Evolutionary conservation across 1,140 invertebrate genomes (phyloP).

Genomic region (Solen grandis): DNA sequence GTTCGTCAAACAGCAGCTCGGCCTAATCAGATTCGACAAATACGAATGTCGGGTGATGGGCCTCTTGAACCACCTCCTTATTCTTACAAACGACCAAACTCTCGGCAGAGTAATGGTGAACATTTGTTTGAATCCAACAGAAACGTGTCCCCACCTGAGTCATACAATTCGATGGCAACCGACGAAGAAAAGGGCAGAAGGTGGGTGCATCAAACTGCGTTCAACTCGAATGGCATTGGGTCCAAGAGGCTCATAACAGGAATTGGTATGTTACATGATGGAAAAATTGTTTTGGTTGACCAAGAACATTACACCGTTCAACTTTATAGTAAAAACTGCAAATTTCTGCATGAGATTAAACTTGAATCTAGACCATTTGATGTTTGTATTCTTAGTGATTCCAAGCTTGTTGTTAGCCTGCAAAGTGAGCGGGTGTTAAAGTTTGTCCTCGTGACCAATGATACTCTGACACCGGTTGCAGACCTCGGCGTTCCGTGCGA

Average conservation of each 20-base stretch:
- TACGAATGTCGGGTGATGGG: neutral
- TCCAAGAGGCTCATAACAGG: slow-evolving; percentile 38
- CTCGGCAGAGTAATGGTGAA: neutral
- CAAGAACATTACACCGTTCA: slow-evolving; percentile 47
- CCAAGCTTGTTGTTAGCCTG: slow-evolving; percentile 50
- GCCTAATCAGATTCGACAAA: neutral
- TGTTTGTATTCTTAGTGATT: slow-evolving; percentile 20
- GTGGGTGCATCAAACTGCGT: slow-evolving; percentile 43
- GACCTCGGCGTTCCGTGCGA: slow-evolving; percentile 52
- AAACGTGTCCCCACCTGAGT: neutral
- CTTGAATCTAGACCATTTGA: slow-evolving; percentile 52
- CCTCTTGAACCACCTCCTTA: neutral
- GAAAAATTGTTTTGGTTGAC: slow-evolving; percentile 33
- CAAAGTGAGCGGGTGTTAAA: slow-evolving; percentile 53
- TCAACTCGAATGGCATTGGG: slow-evolving; percentile 35
- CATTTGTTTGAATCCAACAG: neutral
- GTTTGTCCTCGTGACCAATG: slow-evolving; percentile 33
- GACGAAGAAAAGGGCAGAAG: slow-evolving; percentile 28
- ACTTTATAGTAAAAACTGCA: slow-evolving; percentile 19
- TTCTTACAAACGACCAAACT: neutral
- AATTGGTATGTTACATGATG: slow-evolving; percentile 29
- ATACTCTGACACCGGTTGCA: slow-evolving; percentile 30
- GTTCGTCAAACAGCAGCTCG: neutral
- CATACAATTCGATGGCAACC: neutral
- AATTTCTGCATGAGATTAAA: slow-evolving; percentile 40